Percentiles rank a stretch among this genome's conserved stretches.
Evolutionary conservation across 2,888 invertebrate genomes (phyloP).

Genomic region (Diaperis boleti): DNA sequence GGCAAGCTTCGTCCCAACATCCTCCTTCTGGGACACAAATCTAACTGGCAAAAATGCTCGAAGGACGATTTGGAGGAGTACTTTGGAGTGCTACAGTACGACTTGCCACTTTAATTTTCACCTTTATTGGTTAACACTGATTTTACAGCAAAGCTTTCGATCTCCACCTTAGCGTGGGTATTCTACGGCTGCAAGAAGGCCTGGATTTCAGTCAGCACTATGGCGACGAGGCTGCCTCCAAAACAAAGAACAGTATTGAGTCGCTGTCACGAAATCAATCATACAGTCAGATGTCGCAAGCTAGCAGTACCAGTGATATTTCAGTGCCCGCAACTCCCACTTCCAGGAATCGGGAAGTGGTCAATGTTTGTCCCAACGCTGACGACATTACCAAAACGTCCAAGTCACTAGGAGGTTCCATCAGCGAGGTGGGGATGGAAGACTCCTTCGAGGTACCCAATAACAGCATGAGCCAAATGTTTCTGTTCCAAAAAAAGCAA

Average conservation of each 20-base stretch:
- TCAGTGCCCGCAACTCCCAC: constrained; percentile 76
- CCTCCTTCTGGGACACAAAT: constrained; percentile 93
- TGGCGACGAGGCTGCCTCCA: constrained; percentile 70
- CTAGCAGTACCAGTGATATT: constrained; percentile 83
- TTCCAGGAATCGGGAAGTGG: constrained; percentile 63
- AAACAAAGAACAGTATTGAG: constrained; percentile 57
- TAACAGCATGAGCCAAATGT: constrained; percentile 69
- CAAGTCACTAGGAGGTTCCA: constrained; percentile 62
- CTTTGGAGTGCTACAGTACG: constrained; percentile 96
- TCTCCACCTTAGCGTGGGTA: constrained; percentile 91
- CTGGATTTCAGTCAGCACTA: constrained; percentile 78
- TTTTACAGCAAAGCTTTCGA: constrained; percentile 89
- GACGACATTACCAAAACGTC: constrained; percentile 57
- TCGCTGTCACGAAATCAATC: constrained; percentile 70
- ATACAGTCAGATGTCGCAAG: constrained; percentile 76
- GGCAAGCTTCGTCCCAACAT: constrained; percentile 97
- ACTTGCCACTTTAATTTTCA: constrained; percentile 54
- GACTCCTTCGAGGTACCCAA: constrained; percentile 66
- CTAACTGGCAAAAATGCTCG: constrained; percentile 89
- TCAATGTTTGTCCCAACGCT: constrained; percentile 67
- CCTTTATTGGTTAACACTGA: not conserved
- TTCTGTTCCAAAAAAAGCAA: constrained; percentile 81
- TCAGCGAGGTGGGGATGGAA: constrained; percentile 52
- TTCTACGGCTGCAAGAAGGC: constrained; percentile 89
- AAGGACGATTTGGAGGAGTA: constrained; percentile 85